These are phyloP conservation scores for Calyptomena viridis DNA, from an alignment of 2,113 vertebrate species.

Conservation along the genomic window DNA sequence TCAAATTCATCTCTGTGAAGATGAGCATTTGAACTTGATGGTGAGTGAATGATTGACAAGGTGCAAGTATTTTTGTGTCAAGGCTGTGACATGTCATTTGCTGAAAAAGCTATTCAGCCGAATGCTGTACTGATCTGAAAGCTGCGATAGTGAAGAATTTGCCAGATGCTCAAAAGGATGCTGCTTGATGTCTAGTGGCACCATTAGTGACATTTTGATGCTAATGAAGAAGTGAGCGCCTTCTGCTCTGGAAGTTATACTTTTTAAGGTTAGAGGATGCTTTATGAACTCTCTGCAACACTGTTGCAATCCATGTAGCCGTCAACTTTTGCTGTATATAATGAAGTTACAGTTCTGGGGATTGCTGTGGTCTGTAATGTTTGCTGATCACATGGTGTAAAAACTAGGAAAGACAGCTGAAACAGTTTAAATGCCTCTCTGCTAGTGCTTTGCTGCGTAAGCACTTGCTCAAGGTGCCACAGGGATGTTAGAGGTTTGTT, in stretches of 20 bases:
- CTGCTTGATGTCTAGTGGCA: constrained; percentile 38
- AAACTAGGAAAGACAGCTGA: not conserved
- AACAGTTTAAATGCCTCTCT: not conserved
- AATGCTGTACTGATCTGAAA: constrained; percentile 34
- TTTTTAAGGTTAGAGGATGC: constrained; percentile 10
- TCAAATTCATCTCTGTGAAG: constrained; percentile 40
- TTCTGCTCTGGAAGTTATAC: constrained; percentile 27
- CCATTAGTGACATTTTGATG: constrained; percentile 53
- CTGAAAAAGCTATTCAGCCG: constrained; percentile 48
- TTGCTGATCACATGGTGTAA: not conserved
- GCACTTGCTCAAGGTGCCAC: not conserved
- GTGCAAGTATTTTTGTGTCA: constrained; percentile 60
- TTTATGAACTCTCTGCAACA: not conserved
- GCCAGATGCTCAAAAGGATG: constrained; percentile 27
- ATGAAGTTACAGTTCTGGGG: not conserved
- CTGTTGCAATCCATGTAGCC: not conserved
- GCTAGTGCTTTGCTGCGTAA: not conserved
- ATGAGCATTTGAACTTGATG: constrained; percentile 45
- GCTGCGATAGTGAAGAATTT: constrained; percentile 8
- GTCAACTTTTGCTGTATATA: not conserved
- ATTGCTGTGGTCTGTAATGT: not conserved
- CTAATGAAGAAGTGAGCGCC: constrained; percentile 47
- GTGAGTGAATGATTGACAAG: constrained; percentile 60
- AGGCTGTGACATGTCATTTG: constrained; percentile 63
- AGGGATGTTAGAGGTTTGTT: not conserved